A percentile compares a stretch with the other conserved stretches of the same genome.
These are phyloP conservation scores for Dromiciops gliroides DNA, from an alignment of 2,113 vertebrate genomes.

Conservation along the genomic window DNA sequence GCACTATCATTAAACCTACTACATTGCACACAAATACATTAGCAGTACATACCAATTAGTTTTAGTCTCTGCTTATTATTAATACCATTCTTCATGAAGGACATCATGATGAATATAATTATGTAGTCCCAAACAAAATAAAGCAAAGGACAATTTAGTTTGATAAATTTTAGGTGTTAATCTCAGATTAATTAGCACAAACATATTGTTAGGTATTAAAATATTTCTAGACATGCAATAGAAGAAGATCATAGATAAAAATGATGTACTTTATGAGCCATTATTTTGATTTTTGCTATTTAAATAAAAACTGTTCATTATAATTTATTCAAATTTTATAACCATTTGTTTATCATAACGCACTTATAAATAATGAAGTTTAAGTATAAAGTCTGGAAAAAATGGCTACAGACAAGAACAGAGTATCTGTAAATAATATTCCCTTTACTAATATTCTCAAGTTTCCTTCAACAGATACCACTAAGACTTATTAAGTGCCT, in stretches of 20 bases:
- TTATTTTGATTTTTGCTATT: neutral
- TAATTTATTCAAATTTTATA: conserved; percentile 47
- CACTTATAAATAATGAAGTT: conserved; percentile 22
- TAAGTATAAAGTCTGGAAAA: conserved; percentile 39
- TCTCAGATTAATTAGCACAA: conserved; percentile 63
- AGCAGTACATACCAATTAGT: conserved; percentile 66
- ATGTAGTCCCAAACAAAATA: conserved; percentile 66
- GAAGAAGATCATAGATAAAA: conserved; percentile 7
- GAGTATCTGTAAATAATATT: neutral
- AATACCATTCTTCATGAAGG: conserved; percentile 71
- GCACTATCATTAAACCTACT: conserved; percentile 73
- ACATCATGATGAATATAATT: conserved; percentile 58
- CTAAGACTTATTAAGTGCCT: neutral
- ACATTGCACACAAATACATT: conserved; percentile 71
- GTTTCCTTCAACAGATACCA: neutral
- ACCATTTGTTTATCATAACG: conserved; percentile 36
- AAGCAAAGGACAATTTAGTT: conserved; percentile 66
- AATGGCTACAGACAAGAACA: conserved; percentile 36
- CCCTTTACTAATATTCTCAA: conserved; percentile 41
- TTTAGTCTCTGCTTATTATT: conserved; percentile 69
- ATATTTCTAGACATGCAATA: neutral
- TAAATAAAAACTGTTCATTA: conserved; percentile 14
- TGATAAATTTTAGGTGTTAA: conserved; percentile 67
- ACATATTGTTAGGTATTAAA: conserved; percentile 62
- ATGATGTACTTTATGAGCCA: conserved; percentile 9